Percentiles rank a stretch among this genome's conserved stretches.
Evolutionary conservation across 2,888 invertebrate species (phyloP).

Genomic region (Tromatobia lineatoria): DNA sequence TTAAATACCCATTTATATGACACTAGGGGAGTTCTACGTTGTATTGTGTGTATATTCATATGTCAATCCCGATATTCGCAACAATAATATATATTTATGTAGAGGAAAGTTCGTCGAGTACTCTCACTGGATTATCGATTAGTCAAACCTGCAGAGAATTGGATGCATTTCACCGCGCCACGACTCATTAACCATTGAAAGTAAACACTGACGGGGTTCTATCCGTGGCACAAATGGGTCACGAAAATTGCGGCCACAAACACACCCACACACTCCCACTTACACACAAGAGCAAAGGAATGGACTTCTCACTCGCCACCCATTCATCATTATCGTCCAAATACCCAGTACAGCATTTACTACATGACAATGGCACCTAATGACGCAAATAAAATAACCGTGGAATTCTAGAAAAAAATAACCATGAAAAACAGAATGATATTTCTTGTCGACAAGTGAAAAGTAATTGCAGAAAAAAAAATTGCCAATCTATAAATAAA

Average conservation of each 20-base stretch:
- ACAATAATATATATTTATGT: not conserved
- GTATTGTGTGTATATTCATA: constrained; percentile 24
- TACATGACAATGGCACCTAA: not conserved
- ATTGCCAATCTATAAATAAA: not conserved
- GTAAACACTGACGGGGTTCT: constrained; percentile 73
- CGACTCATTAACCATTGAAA: constrained; percentile 79
- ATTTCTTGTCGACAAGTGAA: not conserved
- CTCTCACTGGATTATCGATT: constrained; percentile 76
- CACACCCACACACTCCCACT: not conserved
- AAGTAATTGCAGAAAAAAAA: not conserved
- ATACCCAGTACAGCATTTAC: not conserved
- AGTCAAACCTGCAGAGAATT: constrained; percentile 65
- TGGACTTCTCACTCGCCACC: constrained; percentile 31
- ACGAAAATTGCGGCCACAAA: constrained; percentile 47
- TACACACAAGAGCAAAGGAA: not conserved
- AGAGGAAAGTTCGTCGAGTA: constrained; percentile 25
- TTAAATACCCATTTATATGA: not conserved
- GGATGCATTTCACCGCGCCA: constrained; percentile 72
- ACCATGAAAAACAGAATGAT: not conserved
- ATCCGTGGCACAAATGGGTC: constrained; percentile 50
- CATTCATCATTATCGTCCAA: constrained; percentile 60
- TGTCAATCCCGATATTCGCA: constrained; percentile 1
- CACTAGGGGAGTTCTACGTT: not conserved
- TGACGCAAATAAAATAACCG: constrained; percentile 9
- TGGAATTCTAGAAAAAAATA: not conserved